Percentiles rank a stretch among this genome's conserved stretches.
Evolutionary conservation across 2,113 vertebrate species (phyloP).

Genomic region (Sinocyclocheilus maitianheensis): DNA sequence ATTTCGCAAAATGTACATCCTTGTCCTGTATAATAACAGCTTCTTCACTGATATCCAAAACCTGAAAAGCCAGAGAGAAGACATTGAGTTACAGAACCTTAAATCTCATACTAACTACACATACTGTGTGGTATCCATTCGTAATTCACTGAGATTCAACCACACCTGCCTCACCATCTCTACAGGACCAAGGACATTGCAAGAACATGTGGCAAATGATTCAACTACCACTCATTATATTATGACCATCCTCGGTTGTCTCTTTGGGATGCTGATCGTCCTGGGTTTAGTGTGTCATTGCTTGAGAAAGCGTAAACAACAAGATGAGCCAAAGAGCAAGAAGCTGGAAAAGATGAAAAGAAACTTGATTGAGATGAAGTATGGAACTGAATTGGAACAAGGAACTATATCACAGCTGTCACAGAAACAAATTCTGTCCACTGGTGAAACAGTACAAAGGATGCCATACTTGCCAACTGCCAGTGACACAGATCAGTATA

Average conservation of each 20-base stretch:
- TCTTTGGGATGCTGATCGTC: constrained; percentile 93
- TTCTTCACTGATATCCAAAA: constrained; percentile 87
- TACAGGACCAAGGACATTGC: constrained; percentile 73
- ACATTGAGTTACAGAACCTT: constrained; percentile 85
- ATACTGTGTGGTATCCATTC: constrained; percentile 93
- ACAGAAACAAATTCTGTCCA: constrained; percentile 80
- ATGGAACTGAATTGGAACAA: constrained; percentile 87
- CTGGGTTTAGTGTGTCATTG: constrained; percentile 90
- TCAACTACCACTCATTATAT: constrained; percentile 97
- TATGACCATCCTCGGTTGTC: constrained; percentile 93
- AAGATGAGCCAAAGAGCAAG: constrained; percentile 82
- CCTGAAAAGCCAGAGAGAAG: constrained; percentile 84
- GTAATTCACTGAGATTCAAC: constrained; percentile 89
- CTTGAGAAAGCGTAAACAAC: constrained; percentile 85
- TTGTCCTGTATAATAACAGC: constrained; percentile 92
- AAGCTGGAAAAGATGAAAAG: constrained; percentile 86
- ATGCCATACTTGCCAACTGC: constrained; percentile 87
- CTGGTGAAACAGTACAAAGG: constrained; percentile 82
- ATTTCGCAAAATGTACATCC: constrained; percentile 92
- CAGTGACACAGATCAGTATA: constrained; percentile 86
- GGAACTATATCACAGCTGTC: constrained; percentile 81
- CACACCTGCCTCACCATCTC: constrained; percentile 91
- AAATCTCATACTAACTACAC: constrained; percentile 91
- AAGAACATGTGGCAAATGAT: constrained; percentile 69
- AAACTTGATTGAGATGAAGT: constrained; percentile 93